Evolutionary conservation across 1,140 invertebrate genomes (phyloP), one percentile per base, ranked within the genome.

Genomic region (Aphelinus atriplicis): DNA sequence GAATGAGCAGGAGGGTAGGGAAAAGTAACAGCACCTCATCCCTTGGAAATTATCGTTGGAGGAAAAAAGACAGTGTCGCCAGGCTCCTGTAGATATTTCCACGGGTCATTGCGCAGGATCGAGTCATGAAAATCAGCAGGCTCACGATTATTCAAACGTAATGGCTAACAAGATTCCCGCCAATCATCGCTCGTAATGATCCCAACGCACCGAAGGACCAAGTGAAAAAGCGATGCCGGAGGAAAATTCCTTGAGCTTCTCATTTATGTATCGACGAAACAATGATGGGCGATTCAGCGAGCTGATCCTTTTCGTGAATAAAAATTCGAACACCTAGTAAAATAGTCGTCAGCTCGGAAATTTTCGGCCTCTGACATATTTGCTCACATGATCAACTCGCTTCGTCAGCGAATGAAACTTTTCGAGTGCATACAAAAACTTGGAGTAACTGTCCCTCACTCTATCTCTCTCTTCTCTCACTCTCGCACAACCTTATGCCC

Each of bases 81-180:
- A 26, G 26, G 26, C 26, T 26, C 26, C 26, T 26, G 26, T 26
- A 76, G 10, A 76, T 80, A 81, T 82, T 86, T 83, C 84, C 81
- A 87, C 85, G 86, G 84, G 82, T 85, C 86, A 85, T 87, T 87
- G 86, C 83, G 80, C 80, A 81, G 79, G 84, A 86, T 84, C 62
- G 82, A 84, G 84, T 85, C 85, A 85, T 84, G 85, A 84, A 84
- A 86, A 86, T 85, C 84, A 81, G 62, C 82, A 79, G 83, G 71
- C 82, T 26, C 26, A 26, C 85, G 84, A 87, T 87, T 87, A 85
- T 85, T 87, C 85, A 85, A 86, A 87, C 83, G 84, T 84, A 85
- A 85, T 82, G 84, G 81, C 80, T 87, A 86, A 87, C 85, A 81
- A 86, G 86, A 86, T 86, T 86, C 80, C 80, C 83, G 82, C 79